Evolutionary conservation across 2,888 invertebrate genomes (phyloP).

Genomic region (Zhengitettix transpicula): DNA sequence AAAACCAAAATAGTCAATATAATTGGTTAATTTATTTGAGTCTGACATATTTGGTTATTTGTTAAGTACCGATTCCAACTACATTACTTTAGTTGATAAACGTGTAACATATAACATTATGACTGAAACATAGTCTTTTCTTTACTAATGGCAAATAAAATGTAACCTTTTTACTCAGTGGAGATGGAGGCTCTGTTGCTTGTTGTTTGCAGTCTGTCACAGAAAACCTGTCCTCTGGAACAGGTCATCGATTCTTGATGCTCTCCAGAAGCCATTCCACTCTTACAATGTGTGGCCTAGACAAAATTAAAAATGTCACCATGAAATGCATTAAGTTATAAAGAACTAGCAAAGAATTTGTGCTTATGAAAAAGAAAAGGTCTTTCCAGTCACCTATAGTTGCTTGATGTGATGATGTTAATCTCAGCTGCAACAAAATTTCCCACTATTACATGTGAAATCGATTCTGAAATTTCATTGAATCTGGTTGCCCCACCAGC

Average conservation of each 20-base stretch:
- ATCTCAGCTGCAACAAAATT: slow-evolving; percentile 21
- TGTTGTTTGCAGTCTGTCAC: slow-evolving; percentile 15
- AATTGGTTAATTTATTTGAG: no score
- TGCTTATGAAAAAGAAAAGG: no score
- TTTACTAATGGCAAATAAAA: not conserved
- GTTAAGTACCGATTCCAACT: no score
- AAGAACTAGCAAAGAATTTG: not conserved
- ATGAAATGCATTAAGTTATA: no score
- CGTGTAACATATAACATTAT: no score
- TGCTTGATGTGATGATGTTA: not conserved
- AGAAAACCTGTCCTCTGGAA: slow-evolving; percentile 32
- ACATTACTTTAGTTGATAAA: no score
- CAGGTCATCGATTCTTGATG: slow-evolving; percentile 40
- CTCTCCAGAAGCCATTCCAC: slow-evolving; percentile 63
- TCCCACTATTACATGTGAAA: slow-evolving; percentile 68
- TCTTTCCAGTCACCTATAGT: not conserved
- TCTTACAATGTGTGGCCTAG: slow-evolving; percentile 42
- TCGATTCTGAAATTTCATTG: slow-evolving; percentile 53
- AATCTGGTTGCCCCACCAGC: slow-evolving; percentile 70
- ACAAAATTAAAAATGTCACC: no score
- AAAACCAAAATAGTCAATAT: no score
- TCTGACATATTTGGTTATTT: no score
- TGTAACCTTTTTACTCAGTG: slow-evolving; percentile 39
- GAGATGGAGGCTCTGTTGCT: slow-evolving; percentile 33
- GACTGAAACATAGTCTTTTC: not conserved